phyloP scores from a whole-genome alignment of 2,888 invertebrate genomes.

The Steinernema carpocapsae region DNA sequence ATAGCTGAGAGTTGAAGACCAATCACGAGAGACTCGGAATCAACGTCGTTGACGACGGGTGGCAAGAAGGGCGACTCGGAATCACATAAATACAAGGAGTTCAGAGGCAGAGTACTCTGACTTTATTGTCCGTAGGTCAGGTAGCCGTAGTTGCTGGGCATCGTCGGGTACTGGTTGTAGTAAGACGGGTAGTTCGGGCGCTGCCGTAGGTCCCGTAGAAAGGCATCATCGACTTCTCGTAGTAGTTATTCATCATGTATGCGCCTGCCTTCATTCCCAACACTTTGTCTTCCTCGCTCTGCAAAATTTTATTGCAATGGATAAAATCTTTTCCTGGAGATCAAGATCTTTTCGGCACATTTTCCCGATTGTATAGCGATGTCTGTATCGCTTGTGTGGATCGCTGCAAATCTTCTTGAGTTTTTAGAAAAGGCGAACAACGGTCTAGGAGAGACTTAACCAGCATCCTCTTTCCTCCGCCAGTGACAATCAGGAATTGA shows the following conservation, averaged over 20 bases:
- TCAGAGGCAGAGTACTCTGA: not conserved
- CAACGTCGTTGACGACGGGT: slow-evolving; percentile 17
- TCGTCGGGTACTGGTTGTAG: slow-evolving; percentile 19
- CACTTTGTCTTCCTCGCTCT: slow-evolving; percentile 21
- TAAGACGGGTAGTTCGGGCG: slow-evolving; percentile 37
- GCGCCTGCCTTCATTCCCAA: slow-evolving; percentile 22
- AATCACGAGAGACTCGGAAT: slow-evolving; percentile 5
- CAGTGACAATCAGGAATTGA: too few species aligned
- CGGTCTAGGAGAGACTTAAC: too few species aligned
- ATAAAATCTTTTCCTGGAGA: too few species aligned
- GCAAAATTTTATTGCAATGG: not conserved
- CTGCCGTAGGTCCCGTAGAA: slow-evolving; percentile 39
- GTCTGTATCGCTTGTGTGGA: too few species aligned
- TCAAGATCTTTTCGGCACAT: too few species aligned
- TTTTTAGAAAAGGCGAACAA: too few species aligned
- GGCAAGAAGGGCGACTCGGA: slow-evolving; percentile 25
- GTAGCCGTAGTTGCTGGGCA: slow-evolving; percentile 31
- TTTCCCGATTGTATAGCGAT: too few species aligned
- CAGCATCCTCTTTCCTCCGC: too few species aligned
- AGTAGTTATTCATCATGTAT: slow-evolving; percentile 32
- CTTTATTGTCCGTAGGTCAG: slow-evolving; percentile 7
- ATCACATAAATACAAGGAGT: slow-evolving; percentile 4
- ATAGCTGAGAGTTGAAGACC: slow-evolving; percentile 2
- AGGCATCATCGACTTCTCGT: slow-evolving; percentile 45
- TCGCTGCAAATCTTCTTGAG: too few species aligned